Conservation (phyloP, 1,140 invertebrate genomes). For the Leptinotarsa defecta region DNA sequence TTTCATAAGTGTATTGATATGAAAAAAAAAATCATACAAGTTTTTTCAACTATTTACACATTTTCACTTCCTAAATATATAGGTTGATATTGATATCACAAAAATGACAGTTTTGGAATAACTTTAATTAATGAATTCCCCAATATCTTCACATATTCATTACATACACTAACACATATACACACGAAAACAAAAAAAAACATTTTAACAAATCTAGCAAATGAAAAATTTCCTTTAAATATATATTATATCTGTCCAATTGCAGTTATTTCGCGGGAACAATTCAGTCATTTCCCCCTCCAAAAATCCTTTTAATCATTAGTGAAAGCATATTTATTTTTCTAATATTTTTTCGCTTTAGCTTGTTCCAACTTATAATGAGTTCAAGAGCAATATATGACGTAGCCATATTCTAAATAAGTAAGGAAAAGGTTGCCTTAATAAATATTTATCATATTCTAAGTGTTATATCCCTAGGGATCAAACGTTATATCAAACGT, state of each 20-base stretch:
- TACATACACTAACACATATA: background rate
- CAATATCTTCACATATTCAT: background rate
- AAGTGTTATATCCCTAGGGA: conserved; percentile 12
- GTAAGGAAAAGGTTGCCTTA: conserved; percentile 13
- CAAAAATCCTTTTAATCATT: background rate
- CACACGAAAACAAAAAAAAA: background rate
- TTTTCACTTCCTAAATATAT: background rate
- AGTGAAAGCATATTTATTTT: conserved; percentile 14
- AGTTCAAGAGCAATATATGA: conserved; percentile 4
- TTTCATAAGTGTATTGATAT: background rate
- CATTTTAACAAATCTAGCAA: no score
- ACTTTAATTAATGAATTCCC: background rate
- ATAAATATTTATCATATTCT: conserved; percentile 6
- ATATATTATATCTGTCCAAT: background rate
- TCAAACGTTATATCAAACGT: conserved; percentile 8
- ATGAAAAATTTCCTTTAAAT: background rate
- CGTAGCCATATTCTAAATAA: conserved; percentile 9
- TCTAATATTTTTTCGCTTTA: background rate
- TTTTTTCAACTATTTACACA: background rate
- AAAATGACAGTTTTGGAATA: background rate
- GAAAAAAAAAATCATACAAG: background rate
- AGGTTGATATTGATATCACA: background rate
- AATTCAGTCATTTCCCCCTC: background rate
- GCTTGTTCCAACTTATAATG: background rate
- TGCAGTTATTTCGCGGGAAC: no score